A percentile compares a stretch with the other conserved stretches of the same genome.
Conservation (phyloP, 1,140 invertebrate species). For the Melanaphis sacchari region DNA sequence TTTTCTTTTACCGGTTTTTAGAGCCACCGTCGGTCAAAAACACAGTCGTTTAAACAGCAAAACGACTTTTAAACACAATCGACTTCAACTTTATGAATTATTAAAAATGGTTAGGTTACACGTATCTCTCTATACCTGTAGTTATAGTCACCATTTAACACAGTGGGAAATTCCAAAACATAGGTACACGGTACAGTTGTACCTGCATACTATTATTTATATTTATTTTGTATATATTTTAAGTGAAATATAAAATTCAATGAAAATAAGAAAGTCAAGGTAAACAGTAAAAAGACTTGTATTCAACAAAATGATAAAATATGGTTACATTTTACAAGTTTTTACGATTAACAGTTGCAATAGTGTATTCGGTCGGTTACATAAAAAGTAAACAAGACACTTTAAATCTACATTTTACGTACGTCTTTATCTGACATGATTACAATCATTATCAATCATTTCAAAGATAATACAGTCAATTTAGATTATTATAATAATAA, state of each 20-base stretch:
- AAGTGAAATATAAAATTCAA: not conserved
- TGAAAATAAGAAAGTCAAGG: not conserved
- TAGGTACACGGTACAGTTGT: not conserved
- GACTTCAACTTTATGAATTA: not conserved
- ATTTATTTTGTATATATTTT: not conserved
- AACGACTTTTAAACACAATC: not conserved
- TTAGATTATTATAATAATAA: conserved; percentile 24
- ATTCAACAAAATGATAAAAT: not conserved
- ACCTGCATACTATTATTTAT: not conserved
- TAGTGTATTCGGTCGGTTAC: not conserved
- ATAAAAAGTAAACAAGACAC: not conserved
- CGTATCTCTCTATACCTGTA: not conserved
- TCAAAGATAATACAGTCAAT: not conserved
- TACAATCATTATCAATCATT: conserved; percentile 22
- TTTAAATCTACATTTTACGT: not conserved
- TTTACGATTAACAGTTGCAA: not conserved
- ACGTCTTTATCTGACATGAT: not conserved
- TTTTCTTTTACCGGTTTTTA: not conserved
- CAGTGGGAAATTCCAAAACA: not conserved
- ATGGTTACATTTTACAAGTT: not conserved
- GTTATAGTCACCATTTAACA: not conserved
- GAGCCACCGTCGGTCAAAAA: not conserved
- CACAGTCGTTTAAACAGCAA: not conserved
- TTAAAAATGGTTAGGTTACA: not conserved
- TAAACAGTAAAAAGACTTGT: not conserved